A percentile compares a stretch with the other conserved stretches of the same genome.
Conservation (phyloP, 1,140 invertebrate species). For the Rhyacophila brunnea region DNA sequence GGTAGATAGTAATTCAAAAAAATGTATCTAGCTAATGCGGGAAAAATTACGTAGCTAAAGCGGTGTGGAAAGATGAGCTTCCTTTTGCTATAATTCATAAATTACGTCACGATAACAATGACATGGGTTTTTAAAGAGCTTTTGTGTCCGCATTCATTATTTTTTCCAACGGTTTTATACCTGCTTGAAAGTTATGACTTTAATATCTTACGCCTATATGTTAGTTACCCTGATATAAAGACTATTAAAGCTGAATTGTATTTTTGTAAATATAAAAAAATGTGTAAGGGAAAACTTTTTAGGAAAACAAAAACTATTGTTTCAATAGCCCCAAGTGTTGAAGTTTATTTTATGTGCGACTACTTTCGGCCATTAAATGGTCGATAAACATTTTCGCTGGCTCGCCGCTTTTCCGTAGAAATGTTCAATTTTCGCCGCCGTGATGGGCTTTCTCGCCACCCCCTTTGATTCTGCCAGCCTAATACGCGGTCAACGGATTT, state of each 20-base stretch:
- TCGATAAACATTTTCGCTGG: slow-evolving; percentile 35
- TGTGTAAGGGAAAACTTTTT: slow-evolving; percentile 4
- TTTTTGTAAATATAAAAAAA: not conserved
- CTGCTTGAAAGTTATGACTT: slow-evolving; percentile 19
- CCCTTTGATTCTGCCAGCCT: slow-evolving; percentile 19
- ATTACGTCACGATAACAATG: slow-evolving; percentile 23
- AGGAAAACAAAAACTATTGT: slow-evolving; percentile 16
- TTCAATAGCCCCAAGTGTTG: slow-evolving; percentile 12
- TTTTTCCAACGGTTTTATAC: slow-evolving; percentile 14
- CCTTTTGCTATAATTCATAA: slow-evolving; percentile 22
- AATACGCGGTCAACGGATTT: slow-evolving; percentile 24
- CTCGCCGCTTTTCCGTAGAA: slow-evolving; percentile 25
- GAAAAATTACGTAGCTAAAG: slow-evolving; percentile 4
- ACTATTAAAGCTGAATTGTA: not conserved
- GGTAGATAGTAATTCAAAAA: too few species aligned
- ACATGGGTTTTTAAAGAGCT: slow-evolving; percentile 24
- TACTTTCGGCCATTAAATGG: slow-evolving; percentile 28
- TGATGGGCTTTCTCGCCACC: slow-evolving; percentile 13
- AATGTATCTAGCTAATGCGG: not conserved
- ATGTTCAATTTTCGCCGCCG: slow-evolving; percentile 24
- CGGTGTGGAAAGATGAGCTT: slow-evolving; percentile 12
- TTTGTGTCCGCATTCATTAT: slow-evolving; percentile 22
- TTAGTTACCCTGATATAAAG: not conserved
- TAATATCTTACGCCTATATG: slow-evolving; percentile 14
- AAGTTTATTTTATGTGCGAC: slow-evolving; percentile 24